A percentile compares a stretch with the other conserved stretches of the same genome.
phyloP scores from a whole-genome alignment of 2,888 invertebrate species.

The Xestia c-nigrum region DNA sequence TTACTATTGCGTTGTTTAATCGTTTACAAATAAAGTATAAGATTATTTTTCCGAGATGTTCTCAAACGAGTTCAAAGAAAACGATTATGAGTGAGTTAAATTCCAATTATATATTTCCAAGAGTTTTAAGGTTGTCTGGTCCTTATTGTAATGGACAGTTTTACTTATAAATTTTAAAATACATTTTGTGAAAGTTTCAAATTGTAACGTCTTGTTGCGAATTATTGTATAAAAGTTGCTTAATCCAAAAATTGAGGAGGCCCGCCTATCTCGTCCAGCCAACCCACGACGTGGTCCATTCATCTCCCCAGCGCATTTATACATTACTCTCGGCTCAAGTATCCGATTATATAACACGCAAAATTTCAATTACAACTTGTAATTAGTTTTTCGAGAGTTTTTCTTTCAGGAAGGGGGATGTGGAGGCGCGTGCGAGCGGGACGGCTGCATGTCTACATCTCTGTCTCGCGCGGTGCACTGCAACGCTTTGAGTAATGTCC shows the following conservation, averaged over 20 bases:
- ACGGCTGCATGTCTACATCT: constrained; percentile 67
- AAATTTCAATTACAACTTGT: constrained; percentile 92
- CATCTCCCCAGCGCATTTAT: constrained; percentile 89
- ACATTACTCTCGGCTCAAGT: constrained; percentile 91
- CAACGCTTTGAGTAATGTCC: constrained; percentile 88
- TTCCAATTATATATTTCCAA: constrained; percentile 1
- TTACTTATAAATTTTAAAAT: constrained; percentile 64
- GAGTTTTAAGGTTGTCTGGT: constrained; percentile 28
- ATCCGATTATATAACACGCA: constrained; percentile 91
- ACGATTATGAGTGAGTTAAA: constrained; percentile 1
- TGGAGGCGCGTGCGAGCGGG: constrained; percentile 81
- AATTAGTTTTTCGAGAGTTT: constrained; percentile 91
- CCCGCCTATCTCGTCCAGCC: constrained; percentile 79
- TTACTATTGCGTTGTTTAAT: constrained; percentile 18
- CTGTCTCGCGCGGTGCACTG: constrained; percentile 78
- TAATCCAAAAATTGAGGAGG: constrained; percentile 83
- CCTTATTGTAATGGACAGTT: constrained; percentile 42
- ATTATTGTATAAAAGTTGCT: constrained; percentile 83
- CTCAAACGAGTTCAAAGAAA: background rate
- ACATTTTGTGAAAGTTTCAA: constrained; percentile 69
- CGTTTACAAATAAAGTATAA: constrained; percentile 17
- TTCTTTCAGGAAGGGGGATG: constrained; percentile 89
- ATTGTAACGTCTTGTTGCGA: constrained; percentile 76
- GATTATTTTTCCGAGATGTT: constrained; percentile 21
- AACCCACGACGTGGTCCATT: constrained; percentile 83